Conservation (phyloP, 2,888 invertebrate species). For the Gymnoscelis rufifasciata region DNA sequence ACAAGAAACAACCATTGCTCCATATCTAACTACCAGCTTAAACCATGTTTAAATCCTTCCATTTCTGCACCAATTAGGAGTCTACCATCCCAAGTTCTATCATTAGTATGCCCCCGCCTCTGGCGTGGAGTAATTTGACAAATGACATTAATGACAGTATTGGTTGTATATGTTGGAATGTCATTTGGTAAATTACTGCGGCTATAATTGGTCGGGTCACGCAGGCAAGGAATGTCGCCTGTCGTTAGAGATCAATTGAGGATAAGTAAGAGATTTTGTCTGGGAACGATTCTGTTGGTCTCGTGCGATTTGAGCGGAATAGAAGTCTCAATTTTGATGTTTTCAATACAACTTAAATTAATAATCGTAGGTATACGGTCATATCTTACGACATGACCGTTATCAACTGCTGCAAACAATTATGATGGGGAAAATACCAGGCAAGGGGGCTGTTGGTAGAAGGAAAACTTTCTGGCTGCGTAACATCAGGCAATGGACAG, state of each 20-base stretch:
- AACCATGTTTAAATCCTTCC: slow-evolving; percentile 17
- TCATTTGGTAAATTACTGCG: slow-evolving; percentile 61
- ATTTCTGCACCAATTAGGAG: slow-evolving; percentile 29
- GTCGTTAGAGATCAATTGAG: slow-evolving; percentile 15
- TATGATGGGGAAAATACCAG: no score
- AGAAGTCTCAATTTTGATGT: no score
- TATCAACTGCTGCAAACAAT: no score
- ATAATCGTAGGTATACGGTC: no score
- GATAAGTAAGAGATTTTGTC: slow-evolving; percentile 7
- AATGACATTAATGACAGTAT: slow-evolving; percentile 63
- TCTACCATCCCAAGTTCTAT: slow-evolving; percentile 26
- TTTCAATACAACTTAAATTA: no score
- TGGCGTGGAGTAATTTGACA: slow-evolving; percentile 56
- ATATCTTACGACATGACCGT: no score
- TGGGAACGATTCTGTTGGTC: slow-evolving; percentile 6
- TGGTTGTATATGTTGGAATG: slow-evolving; percentile 49
- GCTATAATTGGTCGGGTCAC: slow-evolving; percentile 56
- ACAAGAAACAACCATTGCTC: slow-evolving; percentile 1
- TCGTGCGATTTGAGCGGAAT: no score
- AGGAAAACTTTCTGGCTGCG: no score
- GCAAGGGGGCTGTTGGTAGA: no score
- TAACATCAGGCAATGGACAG: no score
- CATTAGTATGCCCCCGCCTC: slow-evolving; percentile 30
- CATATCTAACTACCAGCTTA: slow-evolving; percentile 6
- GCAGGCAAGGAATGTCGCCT: slow-evolving; percentile 54